phyloP scores from a whole-genome alignment of 2,113 vertebrate genomes.

The Tapirus terrestris region DNA sequence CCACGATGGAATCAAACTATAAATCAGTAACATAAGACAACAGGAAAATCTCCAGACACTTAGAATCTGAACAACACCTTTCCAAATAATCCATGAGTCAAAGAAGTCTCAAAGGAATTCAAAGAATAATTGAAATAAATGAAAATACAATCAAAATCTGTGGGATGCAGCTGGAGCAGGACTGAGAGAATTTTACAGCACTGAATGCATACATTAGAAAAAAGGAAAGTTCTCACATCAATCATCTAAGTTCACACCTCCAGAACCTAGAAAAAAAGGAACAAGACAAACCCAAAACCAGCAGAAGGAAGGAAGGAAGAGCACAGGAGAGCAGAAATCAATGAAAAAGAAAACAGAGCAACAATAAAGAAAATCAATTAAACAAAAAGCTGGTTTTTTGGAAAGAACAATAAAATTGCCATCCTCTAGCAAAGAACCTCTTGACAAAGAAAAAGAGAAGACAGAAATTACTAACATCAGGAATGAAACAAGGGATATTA shows the following conservation, averaged over 20 bases:
- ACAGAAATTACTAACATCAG: neutral
- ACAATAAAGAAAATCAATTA: neutral
- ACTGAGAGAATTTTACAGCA: neutral
- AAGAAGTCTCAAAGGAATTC: neutral
- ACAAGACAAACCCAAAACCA: neutral
- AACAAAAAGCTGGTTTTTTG: neutral
- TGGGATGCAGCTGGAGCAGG: neutral
- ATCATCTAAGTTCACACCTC: neutral
- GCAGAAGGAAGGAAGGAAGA: neutral
- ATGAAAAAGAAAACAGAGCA: neutral
- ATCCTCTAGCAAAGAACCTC: neutral
- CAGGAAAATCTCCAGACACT: neutral
- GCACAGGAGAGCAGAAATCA: neutral
- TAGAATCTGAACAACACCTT: neutral
- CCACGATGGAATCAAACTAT: neutral
- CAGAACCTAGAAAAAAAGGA: neutral
- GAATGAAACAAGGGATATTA: neutral
- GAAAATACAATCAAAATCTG: neutral
- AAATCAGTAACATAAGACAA: neutral
- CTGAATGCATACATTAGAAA: neutral
- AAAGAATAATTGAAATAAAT: neutral
- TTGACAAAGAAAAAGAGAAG: neutral
- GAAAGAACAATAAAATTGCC: neutral
- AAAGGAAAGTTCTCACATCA: neutral
- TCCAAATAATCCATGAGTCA: neutral